Percentiles rank a stretch among this genome's conserved stretches.
These are phyloP conservation scores for Bubo scandiacus DNA, from an alignment of 2,113 vertebrate genomes.

Conservation along the genomic window DNA sequence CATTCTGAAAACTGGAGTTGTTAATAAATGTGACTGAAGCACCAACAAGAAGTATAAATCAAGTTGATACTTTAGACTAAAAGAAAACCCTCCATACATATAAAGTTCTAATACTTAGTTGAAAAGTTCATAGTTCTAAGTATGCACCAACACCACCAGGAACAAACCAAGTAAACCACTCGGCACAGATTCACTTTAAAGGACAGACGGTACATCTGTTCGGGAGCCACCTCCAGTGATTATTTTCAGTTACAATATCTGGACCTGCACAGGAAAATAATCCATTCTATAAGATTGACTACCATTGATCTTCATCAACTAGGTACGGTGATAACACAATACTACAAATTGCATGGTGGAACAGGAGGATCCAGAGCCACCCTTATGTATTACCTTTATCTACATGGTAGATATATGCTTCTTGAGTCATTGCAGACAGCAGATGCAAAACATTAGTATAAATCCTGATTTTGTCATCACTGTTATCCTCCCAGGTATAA, in stretches of 20 bases:
- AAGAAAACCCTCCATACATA: background rate
- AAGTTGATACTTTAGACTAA: background rate
- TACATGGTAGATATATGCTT: slow-evolving; percentile 83
- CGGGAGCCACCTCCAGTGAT: background rate
- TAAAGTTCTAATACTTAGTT: background rate
- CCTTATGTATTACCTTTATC: slow-evolving; percentile 75
- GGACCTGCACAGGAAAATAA: background rate
- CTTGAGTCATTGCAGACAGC: slow-evolving; percentile 92
- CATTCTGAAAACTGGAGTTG: background rate
- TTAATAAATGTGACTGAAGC: background rate
- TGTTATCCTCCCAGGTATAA: slow-evolving; percentile 95
- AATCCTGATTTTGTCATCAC: slow-evolving; percentile 88
- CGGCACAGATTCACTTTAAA: background rate
- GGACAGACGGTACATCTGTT: background rate
- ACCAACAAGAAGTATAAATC: background rate
- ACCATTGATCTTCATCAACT: background rate
- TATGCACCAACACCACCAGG: background rate
- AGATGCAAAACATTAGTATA: slow-evolving; percentile 90
- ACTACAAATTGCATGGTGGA: background rate
- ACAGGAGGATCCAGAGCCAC: background rate
- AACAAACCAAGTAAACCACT: background rate
- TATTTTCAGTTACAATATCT: background rate
- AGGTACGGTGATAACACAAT: background rate
- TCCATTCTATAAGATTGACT: background rate
- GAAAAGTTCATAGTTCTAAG: background rate